Percentiles rank a stretch among this genome's conserved stretches.
These are phyloP conservation scores for Psephotus haematonotus DNA, from an alignment of 2,113 vertebrate genomes.

Conservation along the genomic window DNA sequence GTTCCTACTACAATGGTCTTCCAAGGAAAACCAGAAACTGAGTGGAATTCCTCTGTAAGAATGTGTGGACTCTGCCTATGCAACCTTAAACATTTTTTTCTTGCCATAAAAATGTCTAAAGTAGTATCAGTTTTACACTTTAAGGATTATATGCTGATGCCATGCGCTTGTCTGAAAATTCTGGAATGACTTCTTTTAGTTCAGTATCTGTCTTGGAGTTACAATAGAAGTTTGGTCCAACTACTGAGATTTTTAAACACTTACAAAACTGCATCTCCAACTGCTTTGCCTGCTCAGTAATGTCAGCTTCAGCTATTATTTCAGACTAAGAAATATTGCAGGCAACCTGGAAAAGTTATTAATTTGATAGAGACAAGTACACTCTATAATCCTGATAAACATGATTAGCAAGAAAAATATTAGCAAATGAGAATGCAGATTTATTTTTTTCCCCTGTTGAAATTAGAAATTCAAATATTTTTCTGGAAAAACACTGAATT, in stretches of 20 bases:
- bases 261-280: not conserved
- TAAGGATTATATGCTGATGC: not conserved
- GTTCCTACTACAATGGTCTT: not conserved
- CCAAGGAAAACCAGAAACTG: not conserved
- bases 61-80: not conserved
- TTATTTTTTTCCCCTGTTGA: not conserved
- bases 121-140: not conserved
- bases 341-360: not conserved
- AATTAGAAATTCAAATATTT: not conserved
- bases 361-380: not conserved
- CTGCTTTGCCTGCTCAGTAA: not conserved
- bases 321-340: not conserved
- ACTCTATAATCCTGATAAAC: not conserved
- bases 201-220: not conserved
- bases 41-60: not conserved
- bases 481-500: not conserved
- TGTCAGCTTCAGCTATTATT: not conserved
- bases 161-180: not conserved
- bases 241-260: not conserved
- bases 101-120: not conserved
- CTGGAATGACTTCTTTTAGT: not conserved
- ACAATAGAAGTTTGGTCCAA: not conserved
- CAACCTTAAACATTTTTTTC: not conserved
- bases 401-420: not conserved
- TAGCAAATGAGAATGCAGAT: not conserved